phyloP scores from a whole-genome alignment of 1,140 invertebrate genomes.

The Nasonia giraulti region DNA sequence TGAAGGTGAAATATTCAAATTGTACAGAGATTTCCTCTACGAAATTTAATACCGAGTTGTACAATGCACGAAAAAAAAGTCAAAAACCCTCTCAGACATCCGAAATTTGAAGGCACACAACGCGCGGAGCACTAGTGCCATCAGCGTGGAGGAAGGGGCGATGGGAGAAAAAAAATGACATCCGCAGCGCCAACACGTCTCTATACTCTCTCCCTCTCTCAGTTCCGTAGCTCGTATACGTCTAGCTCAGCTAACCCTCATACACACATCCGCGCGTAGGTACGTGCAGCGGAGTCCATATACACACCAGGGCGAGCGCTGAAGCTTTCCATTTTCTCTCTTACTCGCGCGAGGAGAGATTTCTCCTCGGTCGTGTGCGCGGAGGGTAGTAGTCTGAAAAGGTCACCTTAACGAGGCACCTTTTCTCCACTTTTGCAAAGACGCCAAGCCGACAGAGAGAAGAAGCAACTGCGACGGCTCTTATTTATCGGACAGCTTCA shows the following conservation, averaged over 20 bases:
- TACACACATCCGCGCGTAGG: not conserved
- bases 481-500: conserved; percentile 57
- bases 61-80: conserved; percentile 6
- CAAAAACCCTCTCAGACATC: not conserved
- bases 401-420: conserved; percentile 59
- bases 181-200: conserved; percentile 42
- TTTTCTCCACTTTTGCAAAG: conserved; percentile 54
- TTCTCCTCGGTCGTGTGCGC: conserved; percentile 18
- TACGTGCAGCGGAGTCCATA: not conserved
- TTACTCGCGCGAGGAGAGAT: conserved; percentile 44
- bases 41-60: not conserved
- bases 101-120: not conserved
- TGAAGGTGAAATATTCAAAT: not conserved
- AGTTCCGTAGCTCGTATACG: conserved; percentile 4
- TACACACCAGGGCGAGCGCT: not conserved
- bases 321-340: conserved; percentile 49
- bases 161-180: conserved; percentile 53
- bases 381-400: conserved; percentile 56
- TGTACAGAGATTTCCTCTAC: too few species aligned
- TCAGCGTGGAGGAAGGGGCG: not conserved
- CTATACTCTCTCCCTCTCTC: conserved; percentile 33
- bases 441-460: not conserved
- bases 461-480: conserved; percentile 21
- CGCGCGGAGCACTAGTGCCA: not conserved
- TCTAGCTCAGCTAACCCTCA: conserved; percentile 44